A percentile compares a stretch with the other conserved stretches of the same genome.
Conservation (phyloP, 1,140 invertebrate species). For the Diorhabda sublineata region DNA sequence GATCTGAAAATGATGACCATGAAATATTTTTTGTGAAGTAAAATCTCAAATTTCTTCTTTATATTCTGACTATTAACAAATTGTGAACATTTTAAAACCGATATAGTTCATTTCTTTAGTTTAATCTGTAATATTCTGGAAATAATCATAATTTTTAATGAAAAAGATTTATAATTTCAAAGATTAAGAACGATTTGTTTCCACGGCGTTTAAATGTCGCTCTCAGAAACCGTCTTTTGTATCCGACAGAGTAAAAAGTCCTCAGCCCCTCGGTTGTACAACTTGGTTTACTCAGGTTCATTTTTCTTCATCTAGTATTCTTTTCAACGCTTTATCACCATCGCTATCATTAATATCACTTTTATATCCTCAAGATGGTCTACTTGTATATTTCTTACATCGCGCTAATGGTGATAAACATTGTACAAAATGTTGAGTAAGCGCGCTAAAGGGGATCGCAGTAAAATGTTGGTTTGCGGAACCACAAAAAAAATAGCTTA, state of each 20-base stretch:
- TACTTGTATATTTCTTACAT: slow-evolving; percentile 44
- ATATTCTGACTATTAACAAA: too few species aligned
- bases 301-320: slow-evolving; percentile 45
- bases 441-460: slow-evolving; percentile 9
- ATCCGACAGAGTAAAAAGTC: slow-evolving; percentile 15
- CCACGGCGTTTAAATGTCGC: not conserved
- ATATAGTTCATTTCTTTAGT: too few species aligned
- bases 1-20: too few species aligned
- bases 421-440: slow-evolving; percentile 36
- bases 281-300: slow-evolving; percentile 31
- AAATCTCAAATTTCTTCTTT: too few species aligned
- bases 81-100: too few species aligned
- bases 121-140: too few species aligned
- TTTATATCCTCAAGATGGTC: slow-evolving; percentile 46
- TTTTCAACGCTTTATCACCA: slow-evolving; percentile 42
- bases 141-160: too few species aligned
- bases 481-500: not conserved
- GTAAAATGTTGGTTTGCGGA: not conserved
- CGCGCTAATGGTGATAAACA: slow-evolving; percentile 48
- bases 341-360: slow-evolving; percentile 47
- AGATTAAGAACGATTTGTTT: not conserved
- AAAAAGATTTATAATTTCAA: slow-evolving; percentile 9
- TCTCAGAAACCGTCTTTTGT: slow-evolving; percentile 3
- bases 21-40: too few species aligned
- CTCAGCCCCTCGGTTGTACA: slow-evolving; percentile 32